Base-by-base conservation (phyloP, 2,113 vertebrate species). In the Camelus bactrianus region DNA sequence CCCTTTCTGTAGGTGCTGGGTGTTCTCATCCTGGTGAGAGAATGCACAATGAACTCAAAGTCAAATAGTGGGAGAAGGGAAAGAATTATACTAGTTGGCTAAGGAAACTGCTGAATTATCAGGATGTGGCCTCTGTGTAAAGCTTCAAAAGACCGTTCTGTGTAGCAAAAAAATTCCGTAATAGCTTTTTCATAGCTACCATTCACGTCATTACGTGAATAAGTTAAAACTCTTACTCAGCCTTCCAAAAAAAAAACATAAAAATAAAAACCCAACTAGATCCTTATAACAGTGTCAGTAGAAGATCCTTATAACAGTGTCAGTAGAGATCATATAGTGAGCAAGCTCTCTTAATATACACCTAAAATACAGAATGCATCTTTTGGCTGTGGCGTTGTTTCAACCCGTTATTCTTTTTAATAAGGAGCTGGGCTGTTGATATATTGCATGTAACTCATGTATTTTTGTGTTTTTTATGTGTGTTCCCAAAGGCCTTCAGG, bases 391-490 rank as follows among this genome's bases (percentile, higher is more conserved):
- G 20, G 24, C 19, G 50, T 76, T 81, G 1, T 62, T 76, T 95
- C 26, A 94, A 56, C 15, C 58, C 65, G n/a, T 56, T 93, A 85
- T 32, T 95, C 30, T 86, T 88, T 95, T 93, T 95, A 93, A 89
- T 65, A 69, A 93, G 24, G 17, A 89, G 16, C 87, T 75, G 12
- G 5, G 32, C 58, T 93, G 16, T 76, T 90, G 46, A 50, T 92
- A 14, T 86, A 94, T 86, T 97, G 86, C 84, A 88, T 88, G 94
- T 91, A 95, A 96, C 96, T 94, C 58, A 38, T 87, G 69, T 93
- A 75, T 38, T 94, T 96, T 91, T 96, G 42, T 91, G 46, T 82
- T 79, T 94, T 89, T 89, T 83, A 54, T 86, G 38, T 86, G 30
- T 72, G n/a, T 83, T 93, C 82, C 84, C 48, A 94, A 83, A 93